Base-by-base conservation (phyloP, 2,113 vertebrate species). In the Callionymus lyra region DNA sequence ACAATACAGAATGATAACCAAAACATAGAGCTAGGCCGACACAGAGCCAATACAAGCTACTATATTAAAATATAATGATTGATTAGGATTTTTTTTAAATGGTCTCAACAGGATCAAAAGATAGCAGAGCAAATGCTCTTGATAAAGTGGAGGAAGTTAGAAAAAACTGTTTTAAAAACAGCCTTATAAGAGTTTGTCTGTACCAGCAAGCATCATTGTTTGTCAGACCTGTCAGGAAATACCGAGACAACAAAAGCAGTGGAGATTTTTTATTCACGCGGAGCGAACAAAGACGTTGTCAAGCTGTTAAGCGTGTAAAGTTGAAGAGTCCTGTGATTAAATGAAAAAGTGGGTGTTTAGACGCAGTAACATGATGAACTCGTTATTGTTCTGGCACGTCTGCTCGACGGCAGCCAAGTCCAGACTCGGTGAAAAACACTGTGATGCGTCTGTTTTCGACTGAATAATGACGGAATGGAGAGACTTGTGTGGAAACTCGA, bases 191-290 rank as follows among this genome's bases (percentile, higher is more conserved):
- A n/a, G n/a, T n/a, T n/a, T n/a, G n/a, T n/a, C n/a, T n/a, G n/a
- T 27, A 8, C 8, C 21, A 46, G 60, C 31, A 51, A 59, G 60
- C 50, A 47, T 4, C 21, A 27, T 27, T 27, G 21, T 27, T 5
- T 12, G 50, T n/a, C n/a, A n/a, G n/a, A n/a, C n/a, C 32, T 18
- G 56, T 48, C 16, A 53, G 58, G 54, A n/a, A n/a, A n/a, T n/a
- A n/a, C n/a, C n/a, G 63, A 38, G 45, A 50, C 13, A 63, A 66
- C 34, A 59, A 62, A 53, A 54, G 59, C 18, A 12, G 16, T 13
- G 3, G 11, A 10, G 34, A 38, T 11, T 44, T 53, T 2, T 43
- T 38, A 42, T 17, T 10, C 6, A 14, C 16, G 3, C 6, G 2
- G 34, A 34, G 12, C 11, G 56, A 43, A 63, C 56, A 50, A 72